These are phyloP conservation scores for Dasyornis broadbenti DNA, from an alignment of 2,113 vertebrate genomes.

Conservation along the genomic window DNA sequence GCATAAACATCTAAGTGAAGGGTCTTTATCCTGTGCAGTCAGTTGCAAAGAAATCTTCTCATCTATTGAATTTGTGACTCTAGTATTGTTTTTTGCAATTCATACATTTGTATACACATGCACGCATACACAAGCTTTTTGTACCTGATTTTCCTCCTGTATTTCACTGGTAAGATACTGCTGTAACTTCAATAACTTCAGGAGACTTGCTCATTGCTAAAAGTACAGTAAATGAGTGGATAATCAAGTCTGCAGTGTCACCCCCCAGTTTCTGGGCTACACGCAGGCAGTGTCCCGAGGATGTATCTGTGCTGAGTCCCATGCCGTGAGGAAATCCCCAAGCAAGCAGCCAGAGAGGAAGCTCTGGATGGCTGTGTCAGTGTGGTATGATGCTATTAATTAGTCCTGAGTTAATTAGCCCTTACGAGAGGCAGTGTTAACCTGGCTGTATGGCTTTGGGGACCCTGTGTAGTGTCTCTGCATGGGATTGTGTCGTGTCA, in stretches of 20 bases:
- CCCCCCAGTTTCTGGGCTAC: neutral
- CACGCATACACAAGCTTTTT: rapidly evolving
- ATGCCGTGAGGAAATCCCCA: neutral
- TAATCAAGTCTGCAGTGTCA: neutral
- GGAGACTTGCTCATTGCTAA: neutral
- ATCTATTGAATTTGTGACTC: neutral
- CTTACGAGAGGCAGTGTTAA: neutral
- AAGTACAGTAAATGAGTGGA: neutral
- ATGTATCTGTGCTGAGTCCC: neutral
- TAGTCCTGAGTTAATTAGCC: conserved; percentile 49
- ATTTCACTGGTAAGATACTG: neutral
- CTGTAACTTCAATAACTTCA: neutral
- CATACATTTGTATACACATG: neutral
- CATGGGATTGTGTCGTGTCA: neutral
- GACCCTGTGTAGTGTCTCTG: neutral
- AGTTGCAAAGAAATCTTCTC: neutral
- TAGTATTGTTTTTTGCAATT: neutral
- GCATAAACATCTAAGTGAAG: neutral
- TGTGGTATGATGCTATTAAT: conserved; percentile 31
- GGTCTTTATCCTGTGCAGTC: neutral
- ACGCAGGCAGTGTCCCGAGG: neutral
- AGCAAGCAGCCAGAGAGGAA: neutral
- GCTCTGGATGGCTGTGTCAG: neutral
- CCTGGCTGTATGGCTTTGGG: conserved; percentile 15
- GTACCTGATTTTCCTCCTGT: neutral